A percentile compares a stretch with the other conserved stretches of the same genome.
Evolutionary conservation across 2,113 vertebrate genomes (phyloP).

Genomic region (Myodes glareolus): DNA sequence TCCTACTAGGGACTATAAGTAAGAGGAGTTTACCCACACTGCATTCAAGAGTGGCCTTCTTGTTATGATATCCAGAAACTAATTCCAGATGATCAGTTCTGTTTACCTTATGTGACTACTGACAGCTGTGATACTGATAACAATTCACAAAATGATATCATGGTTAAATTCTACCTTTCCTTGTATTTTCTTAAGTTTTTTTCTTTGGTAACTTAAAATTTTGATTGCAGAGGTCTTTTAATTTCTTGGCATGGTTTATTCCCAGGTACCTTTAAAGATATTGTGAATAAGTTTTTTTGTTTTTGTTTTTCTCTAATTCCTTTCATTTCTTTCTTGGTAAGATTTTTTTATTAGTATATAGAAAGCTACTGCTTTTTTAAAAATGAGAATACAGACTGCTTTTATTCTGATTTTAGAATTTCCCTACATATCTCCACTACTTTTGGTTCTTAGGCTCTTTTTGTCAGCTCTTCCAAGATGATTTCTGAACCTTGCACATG

Average conservation of each 20-base stretch:
- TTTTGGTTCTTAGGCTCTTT: neutral
- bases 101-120: neutral
- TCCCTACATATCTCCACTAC: neutral
- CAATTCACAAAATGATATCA: neutral
- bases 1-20: neutral
- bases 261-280: neutral
- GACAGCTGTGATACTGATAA: neutral
- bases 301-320: no score
- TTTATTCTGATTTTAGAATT: neutral
- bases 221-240: neutral
- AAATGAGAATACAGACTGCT: neutral
- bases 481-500: neutral
- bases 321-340: neutral
- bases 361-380: neutral
- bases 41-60: neutral
- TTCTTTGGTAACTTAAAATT: neutral
- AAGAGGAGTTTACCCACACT: neutral
- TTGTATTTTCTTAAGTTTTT: neutral
- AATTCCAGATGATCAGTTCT: neutral
- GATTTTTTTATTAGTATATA: neutral
- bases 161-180: neutral
- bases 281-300: neutral
- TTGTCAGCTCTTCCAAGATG: neutral
- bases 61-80: neutral
- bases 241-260: neutral